Percentiles rank a stretch among this genome's conserved stretches.
Evolutionary conservation across 1,140 invertebrate genomes (phyloP).

Genomic region (Idris sp.): DNA sequence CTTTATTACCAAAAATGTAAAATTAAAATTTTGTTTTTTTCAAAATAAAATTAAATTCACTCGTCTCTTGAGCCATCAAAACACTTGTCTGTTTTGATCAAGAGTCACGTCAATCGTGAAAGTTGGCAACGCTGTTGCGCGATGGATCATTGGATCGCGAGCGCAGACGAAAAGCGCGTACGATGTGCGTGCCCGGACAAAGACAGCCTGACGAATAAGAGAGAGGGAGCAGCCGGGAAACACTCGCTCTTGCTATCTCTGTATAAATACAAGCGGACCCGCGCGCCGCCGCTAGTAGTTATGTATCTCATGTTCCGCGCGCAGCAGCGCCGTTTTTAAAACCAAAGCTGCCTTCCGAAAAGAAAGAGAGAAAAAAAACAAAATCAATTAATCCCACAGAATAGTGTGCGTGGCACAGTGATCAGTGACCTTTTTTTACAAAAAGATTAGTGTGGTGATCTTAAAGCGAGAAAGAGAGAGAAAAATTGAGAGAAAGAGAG

Average conservation of each 20-base stretch:
- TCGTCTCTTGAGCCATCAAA: too few species aligned
- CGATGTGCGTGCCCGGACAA: constrained; percentile 35
- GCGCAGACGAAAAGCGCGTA: constrained; percentile 44
- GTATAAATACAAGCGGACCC: constrained; percentile 75
- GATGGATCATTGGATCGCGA: constrained; percentile 12
- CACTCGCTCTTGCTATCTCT: constrained; percentile 63
- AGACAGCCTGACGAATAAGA: constrained; percentile 24
- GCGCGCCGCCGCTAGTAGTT: constrained; percentile 70
- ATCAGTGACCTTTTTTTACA: constrained; percentile 4
- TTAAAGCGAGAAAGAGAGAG: too few species aligned
- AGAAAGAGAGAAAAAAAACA: too few species aligned
- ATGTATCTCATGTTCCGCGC: constrained; percentile 63
- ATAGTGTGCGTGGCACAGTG: constrained; percentile 13
- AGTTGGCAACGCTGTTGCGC: constrained; percentile 44
- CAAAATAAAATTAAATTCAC: too few species aligned
- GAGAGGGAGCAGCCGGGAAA: constrained; percentile 49
- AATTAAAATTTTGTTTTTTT: too few species aligned
- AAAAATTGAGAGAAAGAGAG: too few species aligned
- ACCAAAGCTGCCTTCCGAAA: too few species aligned
- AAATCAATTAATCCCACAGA: neutral
- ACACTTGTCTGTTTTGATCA: too few species aligned
- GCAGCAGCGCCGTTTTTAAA: constrained; percentile 40
- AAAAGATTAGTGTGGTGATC: too few species aligned
- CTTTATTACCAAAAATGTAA: too few species aligned
- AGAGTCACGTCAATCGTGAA: too few species aligned